phyloP scores from a whole-genome alignment of 2,797 vertebrate genomes.

The Natrix natrix region DNA sequence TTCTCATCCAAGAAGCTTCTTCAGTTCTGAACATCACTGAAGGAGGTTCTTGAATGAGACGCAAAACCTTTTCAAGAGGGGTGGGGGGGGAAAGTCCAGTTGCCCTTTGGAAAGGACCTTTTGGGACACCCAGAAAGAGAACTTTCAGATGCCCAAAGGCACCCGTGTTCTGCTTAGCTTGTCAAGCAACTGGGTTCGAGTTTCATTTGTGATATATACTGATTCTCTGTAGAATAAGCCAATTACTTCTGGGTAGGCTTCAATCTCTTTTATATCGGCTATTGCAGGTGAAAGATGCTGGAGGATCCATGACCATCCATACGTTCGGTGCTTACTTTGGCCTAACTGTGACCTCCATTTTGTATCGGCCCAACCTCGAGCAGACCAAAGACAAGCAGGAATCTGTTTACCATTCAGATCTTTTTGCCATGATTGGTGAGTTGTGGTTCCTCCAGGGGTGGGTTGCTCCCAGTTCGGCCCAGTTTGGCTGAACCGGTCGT shows the following conservation, averaged over 20 bases:
- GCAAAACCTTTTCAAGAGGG: background rate
- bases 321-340: constrained; percentile 93
- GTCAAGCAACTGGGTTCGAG: background rate
- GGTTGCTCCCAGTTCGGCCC: too few species aligned
- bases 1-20: background rate
- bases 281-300: constrained; percentile 87
- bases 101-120: background rate
- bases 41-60: background rate
- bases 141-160: background rate
- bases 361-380: constrained; percentile 86
- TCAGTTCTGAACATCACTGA: background rate
- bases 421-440: constrained; percentile 97
- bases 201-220: background rate
- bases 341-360: constrained; percentile 85
- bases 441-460: background rate
- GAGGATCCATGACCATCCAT: constrained; percentile 97
- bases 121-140: background rate
- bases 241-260: background rate
- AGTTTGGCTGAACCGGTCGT: too few species aligned
- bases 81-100: background rate
- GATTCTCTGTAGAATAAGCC: background rate
- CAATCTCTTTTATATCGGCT: background rate
- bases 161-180: background rate
- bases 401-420: constrained; percentile 86
- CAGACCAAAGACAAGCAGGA: constrained; percentile 80